Evolutionary conservation across 1,140 invertebrate genomes (phyloP).

Genomic region (Apis dorsata): DNA sequence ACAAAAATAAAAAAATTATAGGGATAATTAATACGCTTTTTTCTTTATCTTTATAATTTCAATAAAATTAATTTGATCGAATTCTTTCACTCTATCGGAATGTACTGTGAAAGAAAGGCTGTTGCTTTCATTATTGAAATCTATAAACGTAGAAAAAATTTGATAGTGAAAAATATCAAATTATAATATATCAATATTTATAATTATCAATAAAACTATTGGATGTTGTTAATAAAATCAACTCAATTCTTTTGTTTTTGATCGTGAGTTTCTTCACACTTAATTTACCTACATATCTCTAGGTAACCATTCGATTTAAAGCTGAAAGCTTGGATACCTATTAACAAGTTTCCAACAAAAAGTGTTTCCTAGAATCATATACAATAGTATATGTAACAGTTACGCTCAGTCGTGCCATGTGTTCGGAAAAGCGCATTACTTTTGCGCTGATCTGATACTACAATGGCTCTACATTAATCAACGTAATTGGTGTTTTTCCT

Average conservation of each 20-base stretch:
- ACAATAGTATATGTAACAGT: conserved; percentile 80
- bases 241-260: conserved; percentile 27
- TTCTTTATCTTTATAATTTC: background rate
- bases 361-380: conserved; percentile 75
- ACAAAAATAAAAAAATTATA: conserved; percentile 19
- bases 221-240: conserved; percentile 7
- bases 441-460: conserved; percentile 60
- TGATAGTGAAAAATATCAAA: conserved; percentile 8
- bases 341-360: conserved; percentile 75
- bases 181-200: background rate
- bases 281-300: conserved; percentile 53
- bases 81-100: conserved; percentile 48
- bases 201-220: conserved; percentile 5
- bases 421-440: conserved; percentile 53
- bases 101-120: conserved; percentile 50
- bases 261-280: conserved; percentile 42
- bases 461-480: conserved; percentile 78
- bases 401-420: conserved; percentile 76
- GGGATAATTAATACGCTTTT: background rate
- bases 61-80: conserved; percentile 37
- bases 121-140: conserved; percentile 45
- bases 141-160: conserved; percentile 9
- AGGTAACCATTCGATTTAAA: conserved; percentile 67
- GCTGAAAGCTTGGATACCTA: conserved; percentile 73
- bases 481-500: conserved; percentile 81